Base-by-base conservation (phyloP, 1,140 invertebrate species). In the Helicoverpa armigera region DNA sequence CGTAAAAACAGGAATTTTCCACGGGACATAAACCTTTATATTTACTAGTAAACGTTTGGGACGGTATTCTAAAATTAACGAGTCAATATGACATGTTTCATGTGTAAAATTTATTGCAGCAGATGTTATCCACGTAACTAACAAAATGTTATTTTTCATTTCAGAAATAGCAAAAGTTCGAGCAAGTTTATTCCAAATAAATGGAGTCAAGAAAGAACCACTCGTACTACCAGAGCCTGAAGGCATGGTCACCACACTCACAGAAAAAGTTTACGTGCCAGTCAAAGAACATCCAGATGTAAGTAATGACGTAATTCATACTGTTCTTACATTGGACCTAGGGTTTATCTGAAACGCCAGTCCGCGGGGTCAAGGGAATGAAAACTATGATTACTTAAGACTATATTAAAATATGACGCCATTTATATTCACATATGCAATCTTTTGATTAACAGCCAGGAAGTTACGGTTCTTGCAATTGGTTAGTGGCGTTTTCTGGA, bases 241-340 rank as follows among this genome's bases (percentile, higher is more conserved):
- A 83, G 99, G 99, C 58, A 96, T 98, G 87, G 96, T 98, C 85
- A 97, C 98, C 79, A 98, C 98, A 89, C 96, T 99, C 86, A 98
- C 98, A 95, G 99, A 99, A 96, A 99, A 99, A 97, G 98, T 99
- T 88, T 99, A 99, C 96, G 99, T 99, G 90, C 99, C 99, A 94
- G 98, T 99, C 85, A 99, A 99, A 97, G 99, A 99, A 95, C 98
- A 99, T 96, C 99, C 99, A 96, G 99, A 99, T 95, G 99, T 99
- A 96, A 99, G 98, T 98, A 91, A 43, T 77, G 11, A 67, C 2
- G 2, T 77, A 35, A 67, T 77, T 54, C 67, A 9, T 54, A 16
- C 35, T 75, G 35, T 18, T n/a, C 7, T 67, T 65, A 50, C 29
- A 35, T 65, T 53, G 11, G 50, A 77, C 67, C 73, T 63, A 61